Base-by-base conservation (phyloP, 2,888 invertebrate genomes). In the Osmoderma eremita region DNA sequence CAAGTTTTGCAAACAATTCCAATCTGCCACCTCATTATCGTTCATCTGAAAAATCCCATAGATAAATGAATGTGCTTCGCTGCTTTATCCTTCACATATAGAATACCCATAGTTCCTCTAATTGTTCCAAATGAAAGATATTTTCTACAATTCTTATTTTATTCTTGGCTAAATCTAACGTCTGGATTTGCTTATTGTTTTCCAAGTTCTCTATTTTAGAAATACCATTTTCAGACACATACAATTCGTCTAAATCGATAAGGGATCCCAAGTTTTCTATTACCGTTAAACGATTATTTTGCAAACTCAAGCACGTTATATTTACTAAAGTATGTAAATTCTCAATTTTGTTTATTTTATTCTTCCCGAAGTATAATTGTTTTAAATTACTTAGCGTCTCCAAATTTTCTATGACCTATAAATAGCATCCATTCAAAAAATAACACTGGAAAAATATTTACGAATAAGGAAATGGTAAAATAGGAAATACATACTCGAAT, bases 51-150 rank as follows among this genome's bases (percentile, higher is more conserved):
- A 84, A 69, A 67, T 63, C 63, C 68, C 68, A 67, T 41, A 48
- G 50, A 15, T 50, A 39, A 50, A 42, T 15, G 24, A 41, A 42
- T n/a, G 0, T 61, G 3, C 30, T 12, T 56, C 20, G 18, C 5
- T 45, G 1, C n/a, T n/a, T n/a, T n/a, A n/a, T n/a, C n/a, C n/a
- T n/a, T n/a, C n/a, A n/a, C n/a, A n/a, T n/a, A n/a, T n/a, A n/a
- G n/a, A n/a, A n/a, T n/a, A 97, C 95, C 99, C 99, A 99, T 76
- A 99, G 88, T 82, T 99, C 99, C 78, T 95, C 91, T 70, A 99
- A 84, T n/a, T 90, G 84, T 1, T 75, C 79, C 75, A 99, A 86
- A 80, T 93, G 91, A 10, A 84, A 83, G 10, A 98, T 81, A 79
- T 95, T 94, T 70, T 91, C 88, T 71, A 99, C 90, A 1, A 82